These are phyloP conservation scores for Actinernus sp. DNA, from an alignment of 92 coral and sea anemone species.

Conservation along the genomic window DNA sequence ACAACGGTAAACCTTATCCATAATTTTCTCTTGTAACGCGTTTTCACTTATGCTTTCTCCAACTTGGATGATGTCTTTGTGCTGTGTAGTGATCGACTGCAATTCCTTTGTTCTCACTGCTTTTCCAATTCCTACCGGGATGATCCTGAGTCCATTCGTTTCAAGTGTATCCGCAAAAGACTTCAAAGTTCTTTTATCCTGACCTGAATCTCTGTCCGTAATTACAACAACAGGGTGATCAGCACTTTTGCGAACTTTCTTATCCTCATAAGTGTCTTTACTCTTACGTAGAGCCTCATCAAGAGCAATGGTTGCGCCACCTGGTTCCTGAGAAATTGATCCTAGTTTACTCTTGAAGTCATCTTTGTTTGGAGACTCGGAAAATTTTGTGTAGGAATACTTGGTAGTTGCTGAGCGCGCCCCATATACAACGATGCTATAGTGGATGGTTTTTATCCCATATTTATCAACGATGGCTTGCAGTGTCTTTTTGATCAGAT, in stretches of 20 bases:
- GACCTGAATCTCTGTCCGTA: constrained; percentile 17
- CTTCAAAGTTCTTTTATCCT: not conserved
- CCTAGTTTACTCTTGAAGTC: not conserved
- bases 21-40: constrained; percentile 5
- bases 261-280: constrained; percentile 14
- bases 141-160: constrained; percentile 24
- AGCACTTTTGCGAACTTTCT: constrained; percentile 12
- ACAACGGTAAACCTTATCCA: constrained; percentile 31
- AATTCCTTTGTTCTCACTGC: constrained; percentile 18
- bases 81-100: constrained; percentile 13
- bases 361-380: not conserved
- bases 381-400: constrained; percentile 1
- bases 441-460: constrained; percentile 24
- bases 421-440: constrained; percentile 25
- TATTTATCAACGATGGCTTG: constrained; percentile 12
- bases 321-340: not conserved
- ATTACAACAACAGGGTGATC: constrained; percentile 31
- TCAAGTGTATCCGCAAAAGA: constrained; percentile 14
- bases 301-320: constrained; percentile 25
- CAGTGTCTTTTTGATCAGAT: constrained; percentile 11
- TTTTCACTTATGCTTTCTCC: constrained; percentile 9
- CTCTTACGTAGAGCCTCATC: constrained; percentile 21
- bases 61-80: constrained; percentile 32
- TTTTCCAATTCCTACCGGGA: constrained; percentile 26
- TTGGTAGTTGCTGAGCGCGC: constrained; percentile 5